Evolutionary conservation across 1,140 invertebrate genomes (phyloP), one percentile per base, ranked within the genome.

Genomic region (Aplysia californica): DNA sequence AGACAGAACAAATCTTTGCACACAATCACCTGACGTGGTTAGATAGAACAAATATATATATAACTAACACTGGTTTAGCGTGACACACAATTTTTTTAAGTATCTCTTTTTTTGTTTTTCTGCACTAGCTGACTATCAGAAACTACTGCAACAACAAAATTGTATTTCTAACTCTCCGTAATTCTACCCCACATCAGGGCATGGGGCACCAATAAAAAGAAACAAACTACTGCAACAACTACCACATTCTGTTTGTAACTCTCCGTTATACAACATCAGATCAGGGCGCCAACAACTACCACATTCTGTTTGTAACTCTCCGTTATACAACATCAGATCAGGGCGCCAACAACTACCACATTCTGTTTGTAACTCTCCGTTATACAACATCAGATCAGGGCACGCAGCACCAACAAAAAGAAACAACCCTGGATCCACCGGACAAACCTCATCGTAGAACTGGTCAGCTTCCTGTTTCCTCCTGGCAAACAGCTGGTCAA

Each of bases 391-490:
- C 6, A n/a, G 10, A 61, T 26, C 26, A 18, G 26, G 6, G 10
- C 18, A 61, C 58, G 10, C 18, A 61, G 26, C 18, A 29, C 10
- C 15, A 61, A 18, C 10, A 61, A 29, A 61, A 18, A 18, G 15
- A 61, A 29, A 61, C 26, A n/a, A 61, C 26, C 6, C 26, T 10
- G 6, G 18, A 10, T 61, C 26, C 6, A 18, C 15, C 26, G 26
- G 18, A 41, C 39, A 56, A 70, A 90, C 88, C 77, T 80, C 77
- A 23, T 83, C 79, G 82, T 89, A 90, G 76, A 88, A 90, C 2
- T 79, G 44, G 72, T 90, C 88, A 1, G 88, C 83, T 75, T 90
- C 89, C 5, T 80, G 36, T 59, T 76, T 84, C 41, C 89, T 83
- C 21, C 79, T 39, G 1, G 76, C 59, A 70, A 90, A 87, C 29